Conservation (phyloP, 2,113 vertebrate genomes). For the Macquaria ambigua region DNA sequence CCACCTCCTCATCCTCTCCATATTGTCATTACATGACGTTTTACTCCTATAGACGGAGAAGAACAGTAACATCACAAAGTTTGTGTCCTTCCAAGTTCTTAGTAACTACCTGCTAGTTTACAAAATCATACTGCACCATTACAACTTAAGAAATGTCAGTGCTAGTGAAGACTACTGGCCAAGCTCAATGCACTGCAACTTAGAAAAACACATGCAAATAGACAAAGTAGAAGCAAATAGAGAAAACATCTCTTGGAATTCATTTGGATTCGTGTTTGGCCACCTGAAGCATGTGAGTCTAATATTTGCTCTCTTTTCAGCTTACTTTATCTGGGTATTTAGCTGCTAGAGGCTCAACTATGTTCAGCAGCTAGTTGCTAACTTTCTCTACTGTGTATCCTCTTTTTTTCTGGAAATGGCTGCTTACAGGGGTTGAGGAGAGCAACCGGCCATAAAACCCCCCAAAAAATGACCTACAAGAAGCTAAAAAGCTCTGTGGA, state of each 20-base stretch:
- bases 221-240: neutral
- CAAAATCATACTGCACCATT: neutral
- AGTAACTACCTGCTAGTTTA: neutral
- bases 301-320: neutral
- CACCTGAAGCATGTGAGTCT: neutral
- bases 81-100: neutral
- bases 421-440: neutral
- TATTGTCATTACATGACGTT: constrained; percentile 18
- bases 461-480: no score
- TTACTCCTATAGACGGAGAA: neutral
- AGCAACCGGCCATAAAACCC: neutral
- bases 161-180: neutral
- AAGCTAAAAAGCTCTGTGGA: neutral
- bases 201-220: neutral
- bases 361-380: neutral
- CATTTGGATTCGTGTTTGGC: neutral
- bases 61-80: no score
- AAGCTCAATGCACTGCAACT: neutral
- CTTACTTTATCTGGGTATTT: neutral
- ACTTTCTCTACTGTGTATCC: neutral
- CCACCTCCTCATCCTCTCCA: constrained; percentile 18
- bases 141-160: neutral
- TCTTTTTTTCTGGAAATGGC: neutral
- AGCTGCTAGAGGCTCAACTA: neutral
- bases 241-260: neutral